Evolutionary conservation across 2,797 vertebrate genomes (phyloP), one percentile per base, ranked within the genome.

Genomic region (Etheostoma perlongum): DNA sequence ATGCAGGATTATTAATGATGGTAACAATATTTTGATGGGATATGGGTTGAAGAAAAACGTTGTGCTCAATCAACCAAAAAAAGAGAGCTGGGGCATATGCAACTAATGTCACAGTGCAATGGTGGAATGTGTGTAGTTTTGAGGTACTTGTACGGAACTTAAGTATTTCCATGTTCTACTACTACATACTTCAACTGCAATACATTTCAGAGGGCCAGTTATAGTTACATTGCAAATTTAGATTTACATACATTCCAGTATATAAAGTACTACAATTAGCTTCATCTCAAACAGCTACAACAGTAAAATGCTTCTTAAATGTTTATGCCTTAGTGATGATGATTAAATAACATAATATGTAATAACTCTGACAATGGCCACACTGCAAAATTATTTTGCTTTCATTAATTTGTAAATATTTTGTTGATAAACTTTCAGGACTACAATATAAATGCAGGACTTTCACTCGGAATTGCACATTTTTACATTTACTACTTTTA

Each of bases 81-180:
- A 40, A 44, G 14, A 42, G 27, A 64, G 27, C 21, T n/a, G 58
- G 1, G 12, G 13, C 21, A 36, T 1, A 52, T 60, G 48, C 54
- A 27, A 49, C 2, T 23, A 47, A 64, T 47, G 6, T 18, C 44
- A 73, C 30, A 61, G 27, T 57, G 16, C 11, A 52, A 21, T 14
- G n/a, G 19, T 49, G 74, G 47, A 57, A 62, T 19, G n/a, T 27
- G n/a, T 36, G 46, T 49, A 40, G 55, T 53, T 66, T 51, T 58
- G 21, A 59, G 16, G 46, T 21, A 49, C 46, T 55, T 54, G 25
- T 48, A 47, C 49, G 2, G 18, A 15, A n/a, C 11, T 23, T 4
- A 15, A 23, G 15, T 44, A 54, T 53, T 47, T 25, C 11, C 15
- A 21, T 67, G 58, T 60, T 40, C 42, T 21, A 53, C n/a, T n/a